These are phyloP conservation scores for Luperina testacea DNA, from an alignment of 2,888 invertebrate genomes.

Conservation along the genomic window DNA sequence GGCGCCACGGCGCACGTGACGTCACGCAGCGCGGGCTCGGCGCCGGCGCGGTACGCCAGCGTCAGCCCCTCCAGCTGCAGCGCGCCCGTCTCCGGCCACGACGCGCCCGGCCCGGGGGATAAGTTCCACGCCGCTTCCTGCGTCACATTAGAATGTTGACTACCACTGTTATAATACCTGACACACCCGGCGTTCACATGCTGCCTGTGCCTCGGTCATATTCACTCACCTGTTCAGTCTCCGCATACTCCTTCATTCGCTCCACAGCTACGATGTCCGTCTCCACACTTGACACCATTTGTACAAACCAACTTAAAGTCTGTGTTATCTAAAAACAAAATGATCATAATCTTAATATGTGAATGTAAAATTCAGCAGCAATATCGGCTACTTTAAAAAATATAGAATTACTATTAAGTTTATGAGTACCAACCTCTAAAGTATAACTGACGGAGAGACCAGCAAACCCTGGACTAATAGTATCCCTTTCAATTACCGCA, in stretches of 20 bases:
- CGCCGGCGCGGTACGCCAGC: conserved; percentile 96
- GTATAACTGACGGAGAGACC: conserved; percentile 97
- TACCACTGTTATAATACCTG: background rate
- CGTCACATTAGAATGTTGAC: background rate
- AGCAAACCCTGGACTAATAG: conserved; percentile 93
- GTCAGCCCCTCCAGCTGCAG: conserved; percentile 95
- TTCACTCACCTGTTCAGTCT: conserved; percentile 91
- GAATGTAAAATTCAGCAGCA: too few species aligned
- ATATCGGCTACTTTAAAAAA: background rate
- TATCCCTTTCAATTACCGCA: conserved; percentile 94
- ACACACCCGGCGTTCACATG: background rate
- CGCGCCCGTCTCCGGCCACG: conserved; percentile 96
- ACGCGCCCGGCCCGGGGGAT: conserved; percentile 90
- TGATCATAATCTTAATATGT: background rate
- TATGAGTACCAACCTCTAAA: conserved; percentile 91
- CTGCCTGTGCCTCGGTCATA: background rate
- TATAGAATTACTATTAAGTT: background rate
- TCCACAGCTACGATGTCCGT: conserved; percentile 99
- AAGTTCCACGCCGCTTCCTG: conserved; percentile 95
- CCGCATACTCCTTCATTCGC: conserved; percentile 98
- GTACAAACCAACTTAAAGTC: conserved; percentile 98
- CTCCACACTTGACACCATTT: conserved; percentile 98
- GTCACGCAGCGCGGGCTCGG: conserved; percentile 95
- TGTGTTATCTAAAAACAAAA: conserved; percentile 94
- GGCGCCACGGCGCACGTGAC: conserved; percentile 94